Percentiles rank a stretch among this genome's conserved stretches.
Conservation (phyloP, 2,888 invertebrate species). For the Pedicia rivosa region DNA sequence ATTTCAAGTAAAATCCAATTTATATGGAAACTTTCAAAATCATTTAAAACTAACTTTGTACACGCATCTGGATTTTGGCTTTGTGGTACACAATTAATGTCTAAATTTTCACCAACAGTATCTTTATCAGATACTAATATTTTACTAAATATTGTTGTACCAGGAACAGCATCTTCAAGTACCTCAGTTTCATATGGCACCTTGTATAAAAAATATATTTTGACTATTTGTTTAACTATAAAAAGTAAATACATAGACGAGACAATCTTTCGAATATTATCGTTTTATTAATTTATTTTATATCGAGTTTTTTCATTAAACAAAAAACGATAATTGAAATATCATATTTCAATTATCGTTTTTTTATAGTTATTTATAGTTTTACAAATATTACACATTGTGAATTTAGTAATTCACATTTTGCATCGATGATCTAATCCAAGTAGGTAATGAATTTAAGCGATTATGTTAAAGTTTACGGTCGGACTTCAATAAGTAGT, state of each 20-base stretch:
- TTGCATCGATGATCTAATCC: no score
- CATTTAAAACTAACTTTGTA: constrained; percentile 19
- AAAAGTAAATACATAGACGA: neutral
- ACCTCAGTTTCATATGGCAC: constrained; percentile 67
- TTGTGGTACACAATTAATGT: constrained; percentile 45
- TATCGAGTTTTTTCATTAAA: no score
- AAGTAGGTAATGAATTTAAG: no score
- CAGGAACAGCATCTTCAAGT: constrained; percentile 56
- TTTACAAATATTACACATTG: no score
- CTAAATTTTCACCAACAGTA: constrained; percentile 62
- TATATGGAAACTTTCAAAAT: neutral
- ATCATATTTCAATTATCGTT: no score
- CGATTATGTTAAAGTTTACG: no score
- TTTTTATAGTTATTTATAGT: no score
- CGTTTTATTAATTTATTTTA: no score
- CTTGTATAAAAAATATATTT: constrained; percentile 31
- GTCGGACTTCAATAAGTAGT: no score
- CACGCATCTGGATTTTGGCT: constrained; percentile 31
- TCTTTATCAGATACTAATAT: constrained; percentile 67
- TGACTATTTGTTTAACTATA: neutral
- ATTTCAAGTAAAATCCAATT: neutral
- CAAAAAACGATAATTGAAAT: no score
- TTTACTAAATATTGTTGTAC: constrained; percentile 52
- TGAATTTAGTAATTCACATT: no score
- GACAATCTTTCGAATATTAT: no score